A percentile compares a stretch with the other conserved stretches of the same genome.
phyloP scores from a whole-genome alignment of 2,888 invertebrate genomes.

The Rotaria sp. region DNA sequence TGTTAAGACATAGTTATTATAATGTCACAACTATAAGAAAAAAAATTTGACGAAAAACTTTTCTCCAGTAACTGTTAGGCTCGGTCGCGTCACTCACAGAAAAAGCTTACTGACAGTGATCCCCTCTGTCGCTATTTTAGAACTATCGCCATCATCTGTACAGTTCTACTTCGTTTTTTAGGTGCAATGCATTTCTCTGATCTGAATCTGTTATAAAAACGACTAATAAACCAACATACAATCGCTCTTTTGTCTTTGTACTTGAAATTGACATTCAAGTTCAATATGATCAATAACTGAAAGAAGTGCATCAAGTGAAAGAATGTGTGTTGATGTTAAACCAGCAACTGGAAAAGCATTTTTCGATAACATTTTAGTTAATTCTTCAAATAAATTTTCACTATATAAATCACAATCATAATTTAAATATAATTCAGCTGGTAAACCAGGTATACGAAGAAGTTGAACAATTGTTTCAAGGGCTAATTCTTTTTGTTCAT shows the following conservation, averaged over 20 bases:
- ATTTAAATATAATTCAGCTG: conserved; percentile 90
- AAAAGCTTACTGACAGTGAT: too few species aligned
- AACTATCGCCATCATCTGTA: too few species aligned
- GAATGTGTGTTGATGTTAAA: conserved; percentile 73
- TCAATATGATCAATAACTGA: conserved; percentile 87
- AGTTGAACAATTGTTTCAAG: conserved; percentile 80
- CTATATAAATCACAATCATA: conserved; percentile 96
- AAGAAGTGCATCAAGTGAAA: conserved; percentile 84
- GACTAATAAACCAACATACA: not conserved
- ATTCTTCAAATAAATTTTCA: conserved; percentile 84
- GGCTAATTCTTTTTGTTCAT: conserved; percentile 39
- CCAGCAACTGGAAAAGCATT: conserved; percentile 81
- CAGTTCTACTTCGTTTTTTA: too few species aligned
- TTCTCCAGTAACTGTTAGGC: too few species aligned
- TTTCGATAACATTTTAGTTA: conserved; percentile 67
- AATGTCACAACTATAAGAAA: too few species aligned
- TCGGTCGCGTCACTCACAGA: too few species aligned
- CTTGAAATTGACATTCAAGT: conserved; percentile 61
- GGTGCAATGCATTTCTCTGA: too few species aligned
- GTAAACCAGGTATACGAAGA: conserved; percentile 87
- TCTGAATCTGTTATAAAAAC: too few species aligned
- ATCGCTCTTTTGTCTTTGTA: conserved; percentile 9
- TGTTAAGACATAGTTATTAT: too few species aligned
- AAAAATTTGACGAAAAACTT: too few species aligned
- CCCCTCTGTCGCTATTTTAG: too few species aligned